Percentiles rank a stretch among this genome's conserved stretches.
Conservation (phyloP, 2,113 vertebrate genomes). For the Gobiocypris rarus region DNA sequence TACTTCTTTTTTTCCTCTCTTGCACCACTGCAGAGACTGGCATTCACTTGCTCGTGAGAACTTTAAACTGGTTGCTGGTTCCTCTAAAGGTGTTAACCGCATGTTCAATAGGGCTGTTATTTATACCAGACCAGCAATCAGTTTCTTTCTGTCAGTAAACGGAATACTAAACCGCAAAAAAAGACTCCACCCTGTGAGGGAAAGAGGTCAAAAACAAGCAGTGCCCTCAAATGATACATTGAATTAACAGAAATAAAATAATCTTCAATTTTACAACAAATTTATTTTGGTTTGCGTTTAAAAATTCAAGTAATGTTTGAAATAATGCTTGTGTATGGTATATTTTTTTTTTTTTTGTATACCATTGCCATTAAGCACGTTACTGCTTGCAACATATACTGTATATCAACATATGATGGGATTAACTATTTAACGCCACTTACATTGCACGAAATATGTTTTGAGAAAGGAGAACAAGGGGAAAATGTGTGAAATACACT, state of each 20-base stretch:
- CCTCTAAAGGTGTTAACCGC: constrained; percentile 83
- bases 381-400: not conserved
- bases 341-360: not conserved
- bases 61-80: constrained; percentile 65
- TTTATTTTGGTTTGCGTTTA: not conserved
- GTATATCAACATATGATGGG: not conserved
- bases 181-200: constrained; percentile 58
- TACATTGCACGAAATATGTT: not conserved
- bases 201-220: constrained; percentile 62
- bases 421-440: not conserved
- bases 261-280: not conserved
- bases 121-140: constrained; percentile 67
- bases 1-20: not conserved
- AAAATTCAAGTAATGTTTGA: not conserved
- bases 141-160: constrained; percentile 72
- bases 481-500: not conserved
- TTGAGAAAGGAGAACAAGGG: not conserved
- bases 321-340: too few species aligned
- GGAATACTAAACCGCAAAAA: constrained; percentile 58
- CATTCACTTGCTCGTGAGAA: constrained; percentile 73
- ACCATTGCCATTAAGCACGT: not conserved
- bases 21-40: constrained; percentile 36
- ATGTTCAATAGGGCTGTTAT: constrained; percentile 57
- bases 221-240: constrained; percentile 29
- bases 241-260: not conserved